phyloP scores from a whole-genome alignment of 1,140 invertebrate species.

The Drosophila grimshawi region DNA sequence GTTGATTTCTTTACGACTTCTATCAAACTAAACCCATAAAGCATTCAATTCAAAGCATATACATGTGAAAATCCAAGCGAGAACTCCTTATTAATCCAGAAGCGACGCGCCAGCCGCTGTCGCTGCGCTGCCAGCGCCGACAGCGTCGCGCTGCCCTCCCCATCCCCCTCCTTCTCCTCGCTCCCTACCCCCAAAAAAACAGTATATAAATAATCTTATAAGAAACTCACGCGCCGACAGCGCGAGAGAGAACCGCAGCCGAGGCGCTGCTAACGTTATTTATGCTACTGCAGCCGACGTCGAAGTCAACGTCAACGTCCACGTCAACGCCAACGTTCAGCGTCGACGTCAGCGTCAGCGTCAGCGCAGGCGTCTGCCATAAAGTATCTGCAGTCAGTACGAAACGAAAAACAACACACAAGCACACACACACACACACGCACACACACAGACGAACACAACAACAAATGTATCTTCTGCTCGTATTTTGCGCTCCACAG shows the following conservation, averaged over 20 bases:
- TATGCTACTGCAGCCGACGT: conserved; percentile 34
- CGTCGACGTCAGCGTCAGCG: conserved; percentile 32
- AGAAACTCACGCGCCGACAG: conserved; percentile 56
- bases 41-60: conserved; percentile 85
- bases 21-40: conserved; percentile 85
- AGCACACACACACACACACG: too few species aligned
- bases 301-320: conserved; percentile 13
- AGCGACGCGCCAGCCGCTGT: conserved; percentile 42
- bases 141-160: conserved; percentile 29
- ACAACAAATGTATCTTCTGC: conserved; percentile 60
- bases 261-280: conserved; percentile 45
- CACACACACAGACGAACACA: too few species aligned
- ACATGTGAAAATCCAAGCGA: conserved; percentile 85
- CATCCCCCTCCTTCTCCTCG: not conserved
- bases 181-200: conserved; percentile 10
- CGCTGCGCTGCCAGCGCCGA: conserved; percentile 40
- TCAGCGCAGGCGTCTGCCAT: conserved; percentile 55
- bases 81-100: conserved; percentile 84
- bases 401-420: conserved; percentile 26
- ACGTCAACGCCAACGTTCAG: conserved; percentile 20
- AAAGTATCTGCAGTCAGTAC: conserved; percentile 74
- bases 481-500: conserved; percentile 54
- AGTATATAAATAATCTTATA: conserved; percentile 80
- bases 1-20: conserved; percentile 85
- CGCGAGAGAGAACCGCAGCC: conserved; percentile 35